Conservation (phyloP, 92 coral and sea anemone genomes). For the Heteractis magnifica region DNA sequence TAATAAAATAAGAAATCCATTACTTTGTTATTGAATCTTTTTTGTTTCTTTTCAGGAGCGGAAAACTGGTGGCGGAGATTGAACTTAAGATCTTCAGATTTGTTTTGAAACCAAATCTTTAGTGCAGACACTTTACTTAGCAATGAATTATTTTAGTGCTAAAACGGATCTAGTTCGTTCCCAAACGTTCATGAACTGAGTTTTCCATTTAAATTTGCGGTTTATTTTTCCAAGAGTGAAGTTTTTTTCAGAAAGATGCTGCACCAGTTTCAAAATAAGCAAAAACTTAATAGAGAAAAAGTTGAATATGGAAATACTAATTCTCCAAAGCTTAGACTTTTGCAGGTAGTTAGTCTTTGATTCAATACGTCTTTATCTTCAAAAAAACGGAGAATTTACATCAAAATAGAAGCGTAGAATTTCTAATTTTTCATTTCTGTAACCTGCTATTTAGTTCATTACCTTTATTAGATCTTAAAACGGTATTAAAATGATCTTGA, state of each 20-base stretch:
- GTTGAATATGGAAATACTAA: neutral
- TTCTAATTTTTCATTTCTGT: neutral
- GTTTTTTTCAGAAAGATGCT: neutral
- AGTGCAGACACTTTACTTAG: constrained; percentile 5
- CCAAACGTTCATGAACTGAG: neutral
- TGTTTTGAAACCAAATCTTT: constrained; percentile 10
- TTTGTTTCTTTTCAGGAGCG: neutral
- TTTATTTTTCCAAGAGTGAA: neutral
- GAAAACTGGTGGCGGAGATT: constrained; percentile 7
- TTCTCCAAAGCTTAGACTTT: neutral
- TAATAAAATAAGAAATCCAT: neutral
- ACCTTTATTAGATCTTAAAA: neutral
- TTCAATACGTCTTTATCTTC: neutral
- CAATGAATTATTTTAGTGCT: neutral
- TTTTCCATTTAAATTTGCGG: neutral
- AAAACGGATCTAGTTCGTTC: constrained; percentile 3
- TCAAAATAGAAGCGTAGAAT: neutral
- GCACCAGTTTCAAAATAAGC: neutral
- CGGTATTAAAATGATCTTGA: neutral
- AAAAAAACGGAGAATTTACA: neutral
- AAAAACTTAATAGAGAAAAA: neutral
- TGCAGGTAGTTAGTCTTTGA: constrained; percentile 5
- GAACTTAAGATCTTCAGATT: constrained; percentile 4
- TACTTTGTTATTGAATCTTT: neutral
- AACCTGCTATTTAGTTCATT: neutral